phyloP scores from a whole-genome alignment of 2,113 vertebrate genomes.

The Baryphthengus martii region DNA sequence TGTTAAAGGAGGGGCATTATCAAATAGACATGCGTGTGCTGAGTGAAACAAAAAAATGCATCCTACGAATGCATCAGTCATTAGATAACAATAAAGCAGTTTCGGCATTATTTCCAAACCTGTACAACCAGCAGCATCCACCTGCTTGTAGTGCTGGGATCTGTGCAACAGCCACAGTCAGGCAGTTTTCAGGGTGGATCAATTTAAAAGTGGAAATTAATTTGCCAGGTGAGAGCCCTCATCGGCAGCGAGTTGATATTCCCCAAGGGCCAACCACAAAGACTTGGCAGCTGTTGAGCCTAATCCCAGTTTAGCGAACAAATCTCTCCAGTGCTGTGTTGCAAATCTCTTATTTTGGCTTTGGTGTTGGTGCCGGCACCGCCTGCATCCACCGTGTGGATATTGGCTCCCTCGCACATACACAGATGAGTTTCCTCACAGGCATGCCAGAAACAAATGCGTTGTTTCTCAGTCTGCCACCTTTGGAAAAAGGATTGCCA shows the following conservation, averaged over 20 bases:
- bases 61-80: conserved; percentile 9
- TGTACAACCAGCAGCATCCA: neutral
- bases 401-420: neutral
- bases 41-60: conserved; percentile 20
- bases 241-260: neutral
- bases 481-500: neutral
- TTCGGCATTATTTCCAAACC: conserved; percentile 26
- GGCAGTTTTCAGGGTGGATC: neutral
- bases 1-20: neutral
- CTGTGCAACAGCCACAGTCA: neutral
- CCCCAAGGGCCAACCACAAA: conserved; percentile 10
- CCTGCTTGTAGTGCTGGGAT: neutral
- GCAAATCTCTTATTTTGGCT: neutral
- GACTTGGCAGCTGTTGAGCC: neutral
- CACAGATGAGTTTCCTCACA: neutral
- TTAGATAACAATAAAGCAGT: neutral
- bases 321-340: neutral
- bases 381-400: neutral
- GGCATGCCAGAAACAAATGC: neutral
- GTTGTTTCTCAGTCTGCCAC: neutral
- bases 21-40: neutral
- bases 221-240: conserved; percentile 45
- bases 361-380: neutral
- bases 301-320: conserved; percentile 17
- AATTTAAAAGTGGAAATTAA: conserved; percentile 35